These are phyloP conservation scores for Globia sparganii DNA, from an alignment of 2,888 invertebrate genomes.

Conservation along the genomic window DNA sequence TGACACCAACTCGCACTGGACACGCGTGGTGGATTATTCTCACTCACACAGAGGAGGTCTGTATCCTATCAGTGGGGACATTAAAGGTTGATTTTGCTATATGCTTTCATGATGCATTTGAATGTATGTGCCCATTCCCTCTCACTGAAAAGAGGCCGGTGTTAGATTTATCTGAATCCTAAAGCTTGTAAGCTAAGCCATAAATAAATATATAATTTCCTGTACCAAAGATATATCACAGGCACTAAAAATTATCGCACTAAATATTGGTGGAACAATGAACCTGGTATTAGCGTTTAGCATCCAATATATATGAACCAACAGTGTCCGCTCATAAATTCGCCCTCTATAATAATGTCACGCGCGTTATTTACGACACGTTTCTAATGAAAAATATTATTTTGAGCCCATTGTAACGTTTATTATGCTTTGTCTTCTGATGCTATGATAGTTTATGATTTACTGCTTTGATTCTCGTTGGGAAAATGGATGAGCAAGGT, in stretches of 20 bases:
- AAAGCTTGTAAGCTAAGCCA: not conserved
- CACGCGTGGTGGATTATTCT: too few species aligned
- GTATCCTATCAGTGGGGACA: not conserved
- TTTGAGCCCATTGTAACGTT: conserved; percentile 59
- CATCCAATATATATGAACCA: conserved; percentile 43
- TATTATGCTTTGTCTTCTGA: conserved; percentile 51
- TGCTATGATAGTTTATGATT: conserved; percentile 55
- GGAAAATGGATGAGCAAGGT: conserved; percentile 12
- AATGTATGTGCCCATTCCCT: not conserved
- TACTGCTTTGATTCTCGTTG: conserved; percentile 36
- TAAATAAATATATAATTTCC: not conserved
- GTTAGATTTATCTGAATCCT: not conserved
- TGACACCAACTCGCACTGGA: too few species aligned
- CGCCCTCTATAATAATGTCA: conserved; percentile 66
- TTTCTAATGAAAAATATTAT: conserved; percentile 68
- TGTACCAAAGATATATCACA: not conserved
- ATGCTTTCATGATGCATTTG: not conserved
- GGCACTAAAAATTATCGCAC: conserved; percentile 13
- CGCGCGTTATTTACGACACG: conserved; percentile 61
- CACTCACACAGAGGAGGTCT: too few species aligned
- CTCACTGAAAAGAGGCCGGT: not conserved
- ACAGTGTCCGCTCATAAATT: conserved; percentile 61
- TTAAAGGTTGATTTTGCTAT: not conserved
- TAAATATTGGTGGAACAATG: conserved; percentile 48
- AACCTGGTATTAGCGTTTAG: conserved; percentile 46